Conservation (phyloP, 2,888 invertebrate species). For the Epinotia brunnichana region DNA sequence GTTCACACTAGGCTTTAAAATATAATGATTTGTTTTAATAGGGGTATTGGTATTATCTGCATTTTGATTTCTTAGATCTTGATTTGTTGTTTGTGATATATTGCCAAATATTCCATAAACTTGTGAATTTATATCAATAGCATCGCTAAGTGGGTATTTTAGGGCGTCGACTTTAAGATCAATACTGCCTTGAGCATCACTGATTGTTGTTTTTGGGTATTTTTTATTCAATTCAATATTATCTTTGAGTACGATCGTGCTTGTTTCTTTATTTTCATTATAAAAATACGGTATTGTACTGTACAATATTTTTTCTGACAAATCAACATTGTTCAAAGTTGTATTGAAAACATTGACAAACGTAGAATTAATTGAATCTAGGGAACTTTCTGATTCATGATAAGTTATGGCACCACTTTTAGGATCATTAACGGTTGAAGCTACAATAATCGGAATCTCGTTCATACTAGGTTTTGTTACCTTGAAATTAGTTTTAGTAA, state of each 20-base stretch:
- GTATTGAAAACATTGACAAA: background rate
- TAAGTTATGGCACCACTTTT: background rate
- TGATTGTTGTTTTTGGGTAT: background rate
- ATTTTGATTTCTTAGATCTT: too few relatives aligned
- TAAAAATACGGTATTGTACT: background rate
- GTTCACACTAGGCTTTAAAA: background rate
- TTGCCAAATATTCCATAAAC: background rate
- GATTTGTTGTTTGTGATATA: background rate
- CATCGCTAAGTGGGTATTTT: background rate
- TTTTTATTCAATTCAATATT: background rate
- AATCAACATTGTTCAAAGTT: background rate
- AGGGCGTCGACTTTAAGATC: background rate
- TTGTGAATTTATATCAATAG: background rate
- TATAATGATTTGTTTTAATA: background rate
- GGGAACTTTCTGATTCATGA: background rate
- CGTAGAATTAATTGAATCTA: background rate
- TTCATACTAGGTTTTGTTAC: background rate
- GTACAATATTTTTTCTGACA: background rate
- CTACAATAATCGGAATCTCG: background rate
- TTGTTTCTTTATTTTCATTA: background rate
- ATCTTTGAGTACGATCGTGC: background rate
- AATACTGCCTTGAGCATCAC: background rate
- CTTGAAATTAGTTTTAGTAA: background rate
- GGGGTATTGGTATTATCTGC: background rate
- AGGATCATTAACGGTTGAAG: background rate